These are phyloP conservation scores for Sebastolobus alascanus DNA, from an alignment of 2,797 vertebrate species.

Conservation along the genomic window DNA sequence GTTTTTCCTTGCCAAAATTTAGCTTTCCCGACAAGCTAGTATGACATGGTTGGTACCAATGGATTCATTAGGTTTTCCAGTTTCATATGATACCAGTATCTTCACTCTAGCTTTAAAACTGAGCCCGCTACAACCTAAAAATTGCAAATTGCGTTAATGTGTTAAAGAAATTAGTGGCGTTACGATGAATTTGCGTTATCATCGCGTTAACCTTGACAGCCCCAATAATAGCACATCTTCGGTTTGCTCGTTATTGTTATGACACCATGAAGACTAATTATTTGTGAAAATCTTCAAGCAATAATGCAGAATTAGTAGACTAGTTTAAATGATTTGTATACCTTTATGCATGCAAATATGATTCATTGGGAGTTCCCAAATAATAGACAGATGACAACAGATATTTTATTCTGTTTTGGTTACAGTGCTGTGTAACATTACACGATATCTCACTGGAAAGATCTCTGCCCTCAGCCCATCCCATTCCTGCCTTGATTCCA, in stretches of 20 bases:
- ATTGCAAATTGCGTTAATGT: too few relatives aligned
- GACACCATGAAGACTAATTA: not conserved
- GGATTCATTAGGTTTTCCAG: too few relatives aligned
- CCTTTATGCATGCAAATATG: not conserved
- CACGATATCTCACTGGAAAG: conserved; percentile 3
- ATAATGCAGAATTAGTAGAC: not conserved
- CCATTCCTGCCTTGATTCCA: conserved; percentile 53
- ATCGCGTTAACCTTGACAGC: too few relatives aligned
- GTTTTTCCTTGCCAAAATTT: too few relatives aligned
- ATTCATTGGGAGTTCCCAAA: not conserved
- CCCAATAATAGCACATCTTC: not conserved
- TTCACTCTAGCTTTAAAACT: too few relatives aligned
- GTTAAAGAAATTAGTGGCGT: too few relatives aligned
- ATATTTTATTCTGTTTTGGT: not conserved
- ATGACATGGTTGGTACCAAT: too few relatives aligned
- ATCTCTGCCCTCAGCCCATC: conserved; percentile 21
- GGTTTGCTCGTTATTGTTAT: not conserved
- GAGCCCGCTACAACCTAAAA: too few relatives aligned
- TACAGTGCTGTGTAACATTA: not conserved
- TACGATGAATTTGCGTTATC: too few relatives aligned
- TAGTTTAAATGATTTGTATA: not conserved
- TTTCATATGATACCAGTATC: too few relatives aligned
- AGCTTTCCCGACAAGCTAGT: too few relatives aligned
- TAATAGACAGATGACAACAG: not conserved
- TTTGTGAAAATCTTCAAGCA: not conserved